Conservation (phyloP, 2,113 vertebrate species). For the Ochotona curzoniae region DNA sequence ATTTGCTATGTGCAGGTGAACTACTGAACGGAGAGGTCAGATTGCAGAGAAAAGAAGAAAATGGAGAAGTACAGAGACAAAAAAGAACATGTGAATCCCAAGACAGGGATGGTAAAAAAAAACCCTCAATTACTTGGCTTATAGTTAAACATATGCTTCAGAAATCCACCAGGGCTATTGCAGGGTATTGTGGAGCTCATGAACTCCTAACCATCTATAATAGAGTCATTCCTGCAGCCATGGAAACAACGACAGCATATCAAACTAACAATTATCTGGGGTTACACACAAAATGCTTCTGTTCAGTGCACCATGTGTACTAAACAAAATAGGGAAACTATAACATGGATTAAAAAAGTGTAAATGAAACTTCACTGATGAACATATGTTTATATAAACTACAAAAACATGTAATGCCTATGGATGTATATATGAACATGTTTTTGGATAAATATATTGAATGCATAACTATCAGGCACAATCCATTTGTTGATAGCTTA, state of each 20-base stretch:
- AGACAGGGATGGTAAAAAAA: neutral
- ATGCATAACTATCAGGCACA: neutral
- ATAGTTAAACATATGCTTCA: neutral
- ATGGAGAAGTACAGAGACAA: neutral
- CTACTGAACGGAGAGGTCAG: neutral
- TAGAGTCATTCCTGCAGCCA: neutral
- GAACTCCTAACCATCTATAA: neutral
- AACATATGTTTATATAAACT: neutral
- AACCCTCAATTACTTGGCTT: neutral
- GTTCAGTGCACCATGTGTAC: neutral
- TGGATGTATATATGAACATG: too few species aligned
- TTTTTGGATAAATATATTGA: neutral
- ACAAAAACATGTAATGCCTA: neutral
- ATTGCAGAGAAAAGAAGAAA: neutral
- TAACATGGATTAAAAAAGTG: neutral
- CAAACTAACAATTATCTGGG: neutral
- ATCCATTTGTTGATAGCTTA: neutral
- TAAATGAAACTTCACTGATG: neutral
- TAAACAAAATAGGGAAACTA: neutral
- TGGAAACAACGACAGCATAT: neutral
- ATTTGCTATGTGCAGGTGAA: neutral
- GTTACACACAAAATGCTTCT: neutral
- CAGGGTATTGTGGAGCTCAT: rapidly evolving
- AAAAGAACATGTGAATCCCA: neutral
- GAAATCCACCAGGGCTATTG: neutral